Conservation (phyloP, 2,113 vertebrate genomes). For the Cephalopholis sonnerati region DNA sequence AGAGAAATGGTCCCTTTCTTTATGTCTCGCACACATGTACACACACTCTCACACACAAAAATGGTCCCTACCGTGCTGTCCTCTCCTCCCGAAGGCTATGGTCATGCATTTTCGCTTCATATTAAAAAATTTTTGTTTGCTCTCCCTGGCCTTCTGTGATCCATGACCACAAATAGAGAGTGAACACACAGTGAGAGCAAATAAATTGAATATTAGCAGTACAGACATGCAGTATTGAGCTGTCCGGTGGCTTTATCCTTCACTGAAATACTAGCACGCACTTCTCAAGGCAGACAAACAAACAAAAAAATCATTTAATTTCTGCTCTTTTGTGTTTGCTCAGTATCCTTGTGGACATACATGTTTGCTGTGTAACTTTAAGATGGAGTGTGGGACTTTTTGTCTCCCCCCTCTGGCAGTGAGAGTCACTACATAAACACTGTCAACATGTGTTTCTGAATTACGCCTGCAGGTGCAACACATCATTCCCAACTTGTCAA, state of each 20-base stretch:
- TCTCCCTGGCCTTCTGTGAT: conserved; percentile 61
- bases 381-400: too few relatives aligned
- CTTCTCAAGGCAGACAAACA: conserved; percentile 35
- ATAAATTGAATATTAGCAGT: conserved; percentile 56
- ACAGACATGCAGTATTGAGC: conserved; percentile 42
- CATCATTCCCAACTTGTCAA: too few relatives aligned
- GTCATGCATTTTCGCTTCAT: conserved; percentile 73
- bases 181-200: conserved; percentile 36
- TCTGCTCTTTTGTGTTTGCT: neutral
- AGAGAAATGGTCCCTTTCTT: conserved; percentile 68
- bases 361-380: neutral
- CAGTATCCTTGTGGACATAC: neutral
- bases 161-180: conserved; percentile 49
- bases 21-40: conserved; percentile 32
- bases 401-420: too few relatives aligned
- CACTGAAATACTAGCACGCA: conserved; percentile 15
- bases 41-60: conserved; percentile 31
- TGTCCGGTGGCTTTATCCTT: conserved; percentile 29
- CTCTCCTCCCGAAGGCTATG: conserved; percentile 56
- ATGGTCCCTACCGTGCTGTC: conserved; percentile 38
- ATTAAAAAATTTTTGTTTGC: conserved; percentile 62
- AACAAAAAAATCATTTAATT: neutral
- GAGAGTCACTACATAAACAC: too few relatives aligned
- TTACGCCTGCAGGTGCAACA: too few relatives aligned
- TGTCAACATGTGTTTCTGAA: too few relatives aligned